phyloP scores from a whole-genome alignment of 2,797 vertebrate species.

The Caiman crocodilus region DNA sequence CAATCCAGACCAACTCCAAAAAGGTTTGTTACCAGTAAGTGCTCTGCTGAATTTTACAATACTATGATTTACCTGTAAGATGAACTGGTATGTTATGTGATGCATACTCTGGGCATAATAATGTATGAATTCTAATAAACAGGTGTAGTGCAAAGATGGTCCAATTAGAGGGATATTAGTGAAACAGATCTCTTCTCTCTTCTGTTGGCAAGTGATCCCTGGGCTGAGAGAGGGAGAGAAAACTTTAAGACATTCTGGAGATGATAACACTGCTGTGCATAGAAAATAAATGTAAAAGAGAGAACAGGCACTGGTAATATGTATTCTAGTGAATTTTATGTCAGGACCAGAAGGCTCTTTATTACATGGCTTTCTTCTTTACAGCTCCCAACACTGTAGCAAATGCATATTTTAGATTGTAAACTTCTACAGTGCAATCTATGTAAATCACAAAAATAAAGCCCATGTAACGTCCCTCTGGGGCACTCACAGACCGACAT shows the following conservation, averaged over 20 bases:
- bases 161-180: background rate
- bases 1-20: slow-evolving; percentile 1
- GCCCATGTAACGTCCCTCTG: background rate
- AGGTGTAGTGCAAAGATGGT: background rate
- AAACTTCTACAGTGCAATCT: background rate
- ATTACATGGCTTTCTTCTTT: slow-evolving; percentile 48
- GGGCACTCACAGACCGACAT: background rate
- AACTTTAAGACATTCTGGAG: background rate
- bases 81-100: background rate
- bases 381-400: slow-evolving; percentile 16
- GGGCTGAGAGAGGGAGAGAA: background rate
- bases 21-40: background rate
- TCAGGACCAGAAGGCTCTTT: slow-evolving; percentile 36
- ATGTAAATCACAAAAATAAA: slow-evolving; percentile 48
- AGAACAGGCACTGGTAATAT: background rate
- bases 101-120: background rate
- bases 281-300: background rate
- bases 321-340: slow-evolving; percentile 26
- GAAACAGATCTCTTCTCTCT: background rate
- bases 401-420: background rate
- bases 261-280: background rate
- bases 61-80: background rate
- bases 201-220: background rate
- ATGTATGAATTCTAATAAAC: background rate
- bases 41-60: slow-evolving; percentile 23